phyloP scores from a whole-genome alignment of 2,888 invertebrate species.

The Caenorhabditis sp. region DNA sequence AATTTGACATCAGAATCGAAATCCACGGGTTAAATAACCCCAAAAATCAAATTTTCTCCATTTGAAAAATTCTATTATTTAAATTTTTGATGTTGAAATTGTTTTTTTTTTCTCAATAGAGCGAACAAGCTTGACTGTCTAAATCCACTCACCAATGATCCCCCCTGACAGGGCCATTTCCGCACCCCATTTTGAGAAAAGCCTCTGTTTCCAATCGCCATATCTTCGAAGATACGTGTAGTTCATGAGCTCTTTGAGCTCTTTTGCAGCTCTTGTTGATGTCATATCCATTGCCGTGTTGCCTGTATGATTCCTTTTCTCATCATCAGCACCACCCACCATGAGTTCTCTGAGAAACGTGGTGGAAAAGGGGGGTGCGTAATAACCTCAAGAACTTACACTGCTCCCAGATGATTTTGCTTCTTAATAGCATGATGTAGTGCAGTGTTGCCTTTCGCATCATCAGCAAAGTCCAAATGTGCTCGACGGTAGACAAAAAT shows the following conservation, averaged over 20 bases:
- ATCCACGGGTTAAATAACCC: no score
- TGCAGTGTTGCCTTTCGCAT: constrained; percentile 6
- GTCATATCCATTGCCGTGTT: neutral
- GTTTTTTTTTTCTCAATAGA: no score
- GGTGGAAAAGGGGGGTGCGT: constrained; percentile 7
- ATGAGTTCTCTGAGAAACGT: neutral
- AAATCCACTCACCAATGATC: neutral
- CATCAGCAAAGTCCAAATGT: constrained; percentile 15
- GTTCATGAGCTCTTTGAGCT: neutral
- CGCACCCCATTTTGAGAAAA: neutral
- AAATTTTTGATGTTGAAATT: no score
- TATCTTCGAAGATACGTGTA: neutral
- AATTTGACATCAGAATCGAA: no score
- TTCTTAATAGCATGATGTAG: neutral
- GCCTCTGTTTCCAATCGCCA: neutral
- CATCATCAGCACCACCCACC: neutral
- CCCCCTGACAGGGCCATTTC: neutral
- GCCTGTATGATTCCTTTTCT: neutral
- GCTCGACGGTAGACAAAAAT: constrained; percentile 19
- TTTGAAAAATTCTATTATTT: no score
- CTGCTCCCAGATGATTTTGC: neutral
- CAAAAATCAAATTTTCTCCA: no score
- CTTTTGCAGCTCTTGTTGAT: neutral
- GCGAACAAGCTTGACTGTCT: no score
- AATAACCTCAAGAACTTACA: neutral